These are phyloP conservation scores for Chloroclystis v-ata DNA, from an alignment of 2,888 invertebrate genomes.

Conservation along the genomic window DNA sequence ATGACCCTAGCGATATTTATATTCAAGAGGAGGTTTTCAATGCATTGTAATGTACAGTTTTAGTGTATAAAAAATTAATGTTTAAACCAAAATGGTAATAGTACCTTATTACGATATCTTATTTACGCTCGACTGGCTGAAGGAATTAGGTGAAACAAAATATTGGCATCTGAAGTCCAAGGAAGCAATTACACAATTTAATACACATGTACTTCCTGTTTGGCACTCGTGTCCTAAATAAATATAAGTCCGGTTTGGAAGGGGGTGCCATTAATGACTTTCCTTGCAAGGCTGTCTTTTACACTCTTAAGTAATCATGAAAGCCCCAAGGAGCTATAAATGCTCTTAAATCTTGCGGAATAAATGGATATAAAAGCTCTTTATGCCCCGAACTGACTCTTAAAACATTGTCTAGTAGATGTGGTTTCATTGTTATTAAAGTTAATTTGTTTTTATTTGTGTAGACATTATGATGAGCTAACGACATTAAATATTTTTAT, in stretches of 20 bases:
- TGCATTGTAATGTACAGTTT: too few species aligned
- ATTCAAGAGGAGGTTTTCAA: too few species aligned
- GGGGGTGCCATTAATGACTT: constrained; percentile 26
- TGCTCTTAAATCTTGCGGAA: constrained; percentile 16
- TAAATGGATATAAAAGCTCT: constrained; percentile 19
- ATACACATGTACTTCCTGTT: constrained; percentile 16
- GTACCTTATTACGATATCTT: background rate
- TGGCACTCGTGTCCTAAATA: constrained; percentile 30
- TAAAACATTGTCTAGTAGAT: constrained; percentile 18
- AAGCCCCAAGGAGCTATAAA: constrained; percentile 21
- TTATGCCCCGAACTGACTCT: constrained; percentile 17
- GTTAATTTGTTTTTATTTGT: constrained; percentile 16
- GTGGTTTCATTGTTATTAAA: constrained; percentile 19
- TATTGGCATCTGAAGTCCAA: constrained; percentile 10
- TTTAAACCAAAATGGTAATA: too few species aligned
- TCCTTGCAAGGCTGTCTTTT: constrained; percentile 30
- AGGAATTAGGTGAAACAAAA: background rate
- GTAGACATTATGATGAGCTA: constrained; percentile 1
- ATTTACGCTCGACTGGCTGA: background rate
- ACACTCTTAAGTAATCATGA: constrained; percentile 25
- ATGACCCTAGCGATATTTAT: too few species aligned
- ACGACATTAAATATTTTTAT: constrained; percentile 8
- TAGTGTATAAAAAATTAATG: too few species aligned
- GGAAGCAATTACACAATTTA: constrained; percentile 8
- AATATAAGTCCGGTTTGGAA: constrained; percentile 27